phyloP scores from a whole-genome alignment of 2,888 invertebrate genomes.

The Icerya purchasi region DNA sequence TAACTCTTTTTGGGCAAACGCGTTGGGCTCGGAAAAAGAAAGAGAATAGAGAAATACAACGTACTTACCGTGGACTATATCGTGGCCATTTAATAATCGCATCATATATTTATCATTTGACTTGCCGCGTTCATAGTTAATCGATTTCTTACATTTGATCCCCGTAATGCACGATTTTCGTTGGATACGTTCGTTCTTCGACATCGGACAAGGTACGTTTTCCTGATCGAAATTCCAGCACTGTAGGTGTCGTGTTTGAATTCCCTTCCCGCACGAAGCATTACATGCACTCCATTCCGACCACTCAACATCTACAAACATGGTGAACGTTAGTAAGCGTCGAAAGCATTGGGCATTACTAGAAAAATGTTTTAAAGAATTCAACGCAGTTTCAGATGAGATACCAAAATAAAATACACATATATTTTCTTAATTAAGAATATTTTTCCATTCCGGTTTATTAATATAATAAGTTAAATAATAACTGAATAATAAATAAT shows the following conservation, averaged over 20 bases:
- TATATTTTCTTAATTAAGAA: no score
- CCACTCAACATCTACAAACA: constrained; percentile 21
- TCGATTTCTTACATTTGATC: constrained; percentile 6
- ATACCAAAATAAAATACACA: no score
- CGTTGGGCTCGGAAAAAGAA: no score
- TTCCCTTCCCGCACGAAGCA: constrained; percentile 21
- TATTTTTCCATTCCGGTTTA: no score
- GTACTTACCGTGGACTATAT: background rate
- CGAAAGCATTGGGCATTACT: no score
- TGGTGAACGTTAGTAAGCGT: background rate
- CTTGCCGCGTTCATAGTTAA: background rate
- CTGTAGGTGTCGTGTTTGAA: constrained; percentile 20
- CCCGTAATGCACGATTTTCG: constrained; percentile 20
- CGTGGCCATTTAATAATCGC: background rate
- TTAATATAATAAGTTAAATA: no score
- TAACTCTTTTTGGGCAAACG: no score
- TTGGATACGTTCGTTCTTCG: constrained; percentile 20
- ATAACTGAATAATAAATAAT: no score
- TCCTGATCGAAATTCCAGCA: constrained; percentile 16
- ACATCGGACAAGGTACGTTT: constrained; percentile 21
- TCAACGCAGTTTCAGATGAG: no score
- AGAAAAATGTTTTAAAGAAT: no score
- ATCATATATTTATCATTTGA: background rate
- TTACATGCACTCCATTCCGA: constrained; percentile 22
- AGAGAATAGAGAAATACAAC: no score